These are phyloP conservation scores for Pholis gunnellus DNA, from an alignment of 2,113 vertebrate species.

Conservation along the genomic window DNA sequence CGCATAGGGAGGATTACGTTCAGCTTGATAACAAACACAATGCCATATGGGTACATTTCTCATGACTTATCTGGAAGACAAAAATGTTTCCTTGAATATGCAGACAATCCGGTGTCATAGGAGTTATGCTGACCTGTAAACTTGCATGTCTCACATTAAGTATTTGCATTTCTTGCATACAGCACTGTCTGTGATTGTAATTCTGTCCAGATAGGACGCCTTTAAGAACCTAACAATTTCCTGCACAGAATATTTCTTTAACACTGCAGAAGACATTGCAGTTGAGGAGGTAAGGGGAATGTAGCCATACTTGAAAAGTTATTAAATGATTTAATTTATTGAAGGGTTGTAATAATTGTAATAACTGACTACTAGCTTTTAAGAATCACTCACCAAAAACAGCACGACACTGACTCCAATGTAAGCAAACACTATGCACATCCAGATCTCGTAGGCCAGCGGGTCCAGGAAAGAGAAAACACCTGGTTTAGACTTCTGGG, in stretches of 20 bases:
- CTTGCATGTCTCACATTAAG: not conserved
- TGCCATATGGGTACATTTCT: not conserved
- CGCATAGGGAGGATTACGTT: not conserved
- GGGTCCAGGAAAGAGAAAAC: slow-evolving; percentile 99
- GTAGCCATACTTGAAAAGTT: not conserved
- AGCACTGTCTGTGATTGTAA: not conserved
- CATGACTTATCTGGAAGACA: not conserved
- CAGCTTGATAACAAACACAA: not conserved
- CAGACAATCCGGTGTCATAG: slow-evolving; percentile 1
- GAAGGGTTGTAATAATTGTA: not conserved
- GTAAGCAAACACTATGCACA: slow-evolving; percentile 99
- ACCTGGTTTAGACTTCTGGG: slow-evolving; percentile 99
- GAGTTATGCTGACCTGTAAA: not conserved
- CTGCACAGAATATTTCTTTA: not conserved
- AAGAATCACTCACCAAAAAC: slow-evolving; percentile 89
- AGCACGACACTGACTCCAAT: slow-evolving; percentile 99
- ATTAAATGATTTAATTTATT: not conserved
- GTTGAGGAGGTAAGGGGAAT: not conserved
- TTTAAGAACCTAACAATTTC: not conserved
- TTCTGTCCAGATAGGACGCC: not conserved
- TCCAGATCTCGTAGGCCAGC: slow-evolving; percentile 99
- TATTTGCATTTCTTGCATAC: slow-evolving; percentile 1
- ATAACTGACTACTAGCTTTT: not conserved
- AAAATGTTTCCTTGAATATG: slow-evolving; percentile 4
- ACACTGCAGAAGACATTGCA: not conserved